Percentiles rank a stretch among this genome's conserved stretches.
phyloP scores from a whole-genome alignment of 1,140 invertebrate genomes.

The Drosophila watanabei region DNA sequence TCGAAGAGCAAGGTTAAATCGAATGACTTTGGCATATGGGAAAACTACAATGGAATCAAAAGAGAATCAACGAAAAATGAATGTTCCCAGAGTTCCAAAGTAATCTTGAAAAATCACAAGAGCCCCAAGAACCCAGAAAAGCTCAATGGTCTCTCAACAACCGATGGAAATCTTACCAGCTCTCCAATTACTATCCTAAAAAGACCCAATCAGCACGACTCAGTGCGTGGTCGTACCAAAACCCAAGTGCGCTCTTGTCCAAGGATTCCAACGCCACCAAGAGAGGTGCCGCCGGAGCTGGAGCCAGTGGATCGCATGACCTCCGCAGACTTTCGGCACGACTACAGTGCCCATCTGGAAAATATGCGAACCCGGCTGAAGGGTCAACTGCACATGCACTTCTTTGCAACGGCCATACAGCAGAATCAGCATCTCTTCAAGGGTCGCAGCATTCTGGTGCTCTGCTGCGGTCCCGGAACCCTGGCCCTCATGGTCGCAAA shows the following conservation, averaged over 20 bases:
- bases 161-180: background rate
- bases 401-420: slow-evolving; percentile 98
- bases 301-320: slow-evolving; percentile 56
- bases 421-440: slow-evolving; percentile 98
- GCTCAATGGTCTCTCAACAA: background rate
- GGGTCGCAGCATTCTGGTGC: slow-evolving; percentile 97
- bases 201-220: background rate
- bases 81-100: too few relatives aligned
- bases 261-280: slow-evolving; percentile 23
- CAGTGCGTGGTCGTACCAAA: background rate
- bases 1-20: background rate
- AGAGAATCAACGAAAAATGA: background rate
- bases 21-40: background rate
- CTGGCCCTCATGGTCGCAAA: slow-evolving; percentile 99
- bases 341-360: slow-evolving; percentile 95
- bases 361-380: slow-evolving; percentile 99
- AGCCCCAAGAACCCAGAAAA: background rate
- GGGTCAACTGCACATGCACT: slow-evolving; percentile 98
- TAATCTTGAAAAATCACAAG: background rate
- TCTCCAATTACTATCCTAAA: background rate
- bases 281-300: slow-evolving; percentile 45
- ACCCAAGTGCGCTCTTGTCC: background rate
- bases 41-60: background rate
- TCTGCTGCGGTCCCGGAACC: slow-evolving; percentile 99
- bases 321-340: slow-evolving; percentile 59